Evolutionary conservation across 2,888 invertebrate genomes (phyloP), one percentile per base, ranked within the genome.

Genomic region (Zygothrica quintamaculata): DNA sequence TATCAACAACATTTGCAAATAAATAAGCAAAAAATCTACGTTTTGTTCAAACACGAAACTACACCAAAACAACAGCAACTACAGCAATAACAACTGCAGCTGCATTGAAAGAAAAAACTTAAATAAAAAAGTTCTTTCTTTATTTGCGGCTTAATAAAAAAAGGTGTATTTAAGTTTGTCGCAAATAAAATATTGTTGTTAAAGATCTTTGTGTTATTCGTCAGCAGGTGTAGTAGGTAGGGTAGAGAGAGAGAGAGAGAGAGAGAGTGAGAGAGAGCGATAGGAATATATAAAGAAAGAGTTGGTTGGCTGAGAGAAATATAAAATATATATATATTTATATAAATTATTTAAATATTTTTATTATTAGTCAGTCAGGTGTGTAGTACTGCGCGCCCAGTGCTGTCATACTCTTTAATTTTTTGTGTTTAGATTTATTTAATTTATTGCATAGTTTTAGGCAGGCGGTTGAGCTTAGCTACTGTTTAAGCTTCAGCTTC

Each of bases 401-500:
- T 51, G 12, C 39, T 37, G 16, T 34, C 16, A 26, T 33, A 12
- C 42, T 33, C 15, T 33, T 13, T 39, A 16, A 18, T 33, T 33
- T 31, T 50, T 52, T 31, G 43, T 59, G 40, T 65, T 58, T 56
- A 26, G 44, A 22, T 6, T 43, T 58, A 58, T 43, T 36, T 39
- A 56, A 74, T 42, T 70, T 60, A 65, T 81, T 65, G 58, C 66
- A 74, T 74, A 74, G 52, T 61, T 69, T 74, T 66, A 74, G 85
- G 57, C 53, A 33, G 15, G 18, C 1, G 39, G 56, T 55, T 59
- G 52, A 62, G 74, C 58, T 31, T 9, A 44, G 34, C 39, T 26
- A 33, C 26, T 51, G 80, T 58, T 84, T 37, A 0, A 26, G 37
- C 18, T 22, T 22, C 18, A 22, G 18, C 18, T 22, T 22, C 18